phyloP scores from a whole-genome alignment of 2,797 vertebrate species.

The Premnoplex brunnescens region DNA sequence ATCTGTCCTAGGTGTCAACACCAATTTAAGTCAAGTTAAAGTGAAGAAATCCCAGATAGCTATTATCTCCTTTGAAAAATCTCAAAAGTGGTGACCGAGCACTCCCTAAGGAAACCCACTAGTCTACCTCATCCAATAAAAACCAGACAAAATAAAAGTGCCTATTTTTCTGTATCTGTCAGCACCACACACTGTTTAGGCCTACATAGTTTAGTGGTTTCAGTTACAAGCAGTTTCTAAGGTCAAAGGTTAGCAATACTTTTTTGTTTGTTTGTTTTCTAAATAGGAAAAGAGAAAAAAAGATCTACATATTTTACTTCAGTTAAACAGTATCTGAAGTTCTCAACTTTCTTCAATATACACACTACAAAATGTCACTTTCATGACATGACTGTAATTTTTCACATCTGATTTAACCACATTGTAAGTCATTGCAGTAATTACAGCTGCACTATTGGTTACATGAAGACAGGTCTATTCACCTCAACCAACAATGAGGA shows the following conservation, averaged over 20 bases:
- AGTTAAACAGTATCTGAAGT: neutral
- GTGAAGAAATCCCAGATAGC: neutral
- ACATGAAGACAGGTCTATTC: neutral
- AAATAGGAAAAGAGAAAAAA: neutral
- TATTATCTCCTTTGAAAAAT: neutral
- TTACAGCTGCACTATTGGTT: neutral
- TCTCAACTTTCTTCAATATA: neutral
- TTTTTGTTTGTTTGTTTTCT: neutral
- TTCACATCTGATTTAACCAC: neutral
- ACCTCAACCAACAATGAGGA: neutral
- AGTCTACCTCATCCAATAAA: neutral
- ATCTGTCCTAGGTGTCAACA: neutral
- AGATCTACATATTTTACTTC: neutral
- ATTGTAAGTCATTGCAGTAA: neutral
- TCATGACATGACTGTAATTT: neutral
- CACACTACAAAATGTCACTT: neutral
- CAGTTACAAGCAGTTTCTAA: neutral
- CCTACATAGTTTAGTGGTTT: neutral
- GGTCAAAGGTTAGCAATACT: neutral
- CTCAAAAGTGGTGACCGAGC: neutral
- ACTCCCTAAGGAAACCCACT: neutral
- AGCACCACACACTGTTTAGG: neutral
- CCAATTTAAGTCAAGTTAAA: neutral
- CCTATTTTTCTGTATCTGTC: neutral
- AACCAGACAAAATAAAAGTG: neutral